Percentiles rank a stretch among this genome's conserved stretches.
phyloP scores from a whole-genome alignment of 2,888 invertebrate genomes.

The Rutpela maculata region DNA sequence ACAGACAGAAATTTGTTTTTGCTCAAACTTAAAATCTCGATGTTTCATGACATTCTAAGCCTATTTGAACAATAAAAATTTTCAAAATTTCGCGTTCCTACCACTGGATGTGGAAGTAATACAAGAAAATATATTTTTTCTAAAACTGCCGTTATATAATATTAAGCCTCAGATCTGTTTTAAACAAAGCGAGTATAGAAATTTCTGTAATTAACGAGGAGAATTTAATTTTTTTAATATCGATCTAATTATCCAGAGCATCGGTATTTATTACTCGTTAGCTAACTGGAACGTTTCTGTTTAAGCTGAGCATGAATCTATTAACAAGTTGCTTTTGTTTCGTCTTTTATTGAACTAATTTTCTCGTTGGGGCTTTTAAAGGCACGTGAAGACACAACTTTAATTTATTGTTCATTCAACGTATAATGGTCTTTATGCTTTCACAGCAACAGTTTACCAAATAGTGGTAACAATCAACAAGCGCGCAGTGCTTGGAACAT shows the following conservation, averaged over 20 bases:
- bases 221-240: background rate
- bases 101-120: too few species aligned
- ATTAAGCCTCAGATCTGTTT: too few species aligned
- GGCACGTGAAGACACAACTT: conserved; percentile 1
- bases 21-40: too few species aligned
- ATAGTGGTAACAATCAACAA: conserved; percentile 9
- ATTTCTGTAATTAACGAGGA: background rate
- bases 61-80: too few species aligned
- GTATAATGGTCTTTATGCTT: conserved; percentile 9
- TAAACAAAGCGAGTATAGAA: too few species aligned
- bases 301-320: background rate
- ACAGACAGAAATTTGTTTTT: too few species aligned
- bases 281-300: background rate
- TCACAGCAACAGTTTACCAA: conserved; percentile 12
- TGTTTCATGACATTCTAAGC: too few species aligned
- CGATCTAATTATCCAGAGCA: background rate
- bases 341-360: conserved; percentile 2
- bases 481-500: background rate
- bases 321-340: conserved; percentile 9
- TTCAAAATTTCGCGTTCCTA: too few species aligned
- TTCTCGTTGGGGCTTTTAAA: conserved; percentile 18
- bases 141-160: too few species aligned
- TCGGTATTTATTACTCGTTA: background rate
- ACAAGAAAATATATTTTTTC: too few species aligned
- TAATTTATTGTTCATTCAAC: conserved; percentile 18